Base-by-base conservation (phyloP, 2,888 invertebrate species). In the Microctonus aethiopoides region DNA sequence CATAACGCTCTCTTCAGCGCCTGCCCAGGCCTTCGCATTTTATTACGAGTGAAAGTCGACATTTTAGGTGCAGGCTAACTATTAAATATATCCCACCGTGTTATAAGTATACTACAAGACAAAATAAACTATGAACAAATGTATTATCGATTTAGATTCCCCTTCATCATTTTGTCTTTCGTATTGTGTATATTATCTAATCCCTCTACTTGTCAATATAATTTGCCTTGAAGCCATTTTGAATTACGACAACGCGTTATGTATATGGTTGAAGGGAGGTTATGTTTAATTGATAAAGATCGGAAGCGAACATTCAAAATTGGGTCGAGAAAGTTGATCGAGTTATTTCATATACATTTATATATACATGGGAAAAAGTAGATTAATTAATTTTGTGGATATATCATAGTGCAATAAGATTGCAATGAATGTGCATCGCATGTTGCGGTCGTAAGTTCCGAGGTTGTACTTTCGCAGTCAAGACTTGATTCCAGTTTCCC, bases 21-120 rank as follows among this genome's bases (percentile, higher is more conserved):
- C 71, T 62, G 69, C 72, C 67, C 78, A 80, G 77, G 78, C 80
- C 81, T 80, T 81, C 81, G 80, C 81, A 80, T 83, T 83, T 82
- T 81, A 82, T 82, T 81, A 83, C 81, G 80, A 83, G 82, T 83
- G 83, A 83, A 83, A 83, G 82, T 82, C 80, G 73, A 74, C 76
- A 77, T 79, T 81, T 81, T 81, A 80, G 80, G 80, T 77, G 70
- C 70, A 70, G 73, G 76, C 78, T 76, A 74, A 72, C 72, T 72
- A 75, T 75, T 74, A 75, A 75, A 76, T 74, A 75, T 75, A 69
- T 70, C 64, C 71, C 67, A 68, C 54, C 51, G 54, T 9, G 46
- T 46, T 46, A n/a, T n/a, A n/a, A n/a, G n/a, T n/a, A 46, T 46
- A 65, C 39, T 65, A 65, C 56, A 34, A 39, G 65, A 65, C 65